These are phyloP conservation scores for Thomomys bottae DNA, from an alignment of 2,113 vertebrate species.

Conservation along the genomic window DNA sequence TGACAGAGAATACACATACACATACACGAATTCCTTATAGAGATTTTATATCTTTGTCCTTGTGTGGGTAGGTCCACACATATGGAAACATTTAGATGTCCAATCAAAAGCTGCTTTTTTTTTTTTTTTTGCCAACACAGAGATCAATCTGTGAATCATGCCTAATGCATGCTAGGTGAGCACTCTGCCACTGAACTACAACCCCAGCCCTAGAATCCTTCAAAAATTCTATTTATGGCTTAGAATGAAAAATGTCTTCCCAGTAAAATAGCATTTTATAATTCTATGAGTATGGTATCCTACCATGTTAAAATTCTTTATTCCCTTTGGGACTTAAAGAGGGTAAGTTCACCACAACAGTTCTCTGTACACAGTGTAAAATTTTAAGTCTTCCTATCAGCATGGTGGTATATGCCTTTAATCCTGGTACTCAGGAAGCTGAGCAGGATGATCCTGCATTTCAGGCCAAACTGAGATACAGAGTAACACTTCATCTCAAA, in stretches of 20 bases:
- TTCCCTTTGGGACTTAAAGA: background rate
- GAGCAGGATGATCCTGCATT: too few species aligned
- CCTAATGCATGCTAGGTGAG: background rate
- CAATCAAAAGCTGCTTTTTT: slow-evolving; percentile 45
- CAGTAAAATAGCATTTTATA: slow-evolving; percentile 29
- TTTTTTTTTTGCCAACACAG: background rate
- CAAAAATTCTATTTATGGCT: background rate
- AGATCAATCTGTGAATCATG: background rate
- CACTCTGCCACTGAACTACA: too few species aligned
- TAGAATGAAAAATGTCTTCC: slow-evolving; percentile 2
- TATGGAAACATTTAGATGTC: background rate
- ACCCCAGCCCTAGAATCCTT: background rate
- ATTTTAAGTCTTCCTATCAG: background rate
- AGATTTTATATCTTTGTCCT: background rate
- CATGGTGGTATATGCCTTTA: too few species aligned
- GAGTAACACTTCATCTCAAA: too few species aligned
- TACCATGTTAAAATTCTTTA: background rate
- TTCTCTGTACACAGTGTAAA: background rate
- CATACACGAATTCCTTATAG: background rate
- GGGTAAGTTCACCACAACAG: background rate
- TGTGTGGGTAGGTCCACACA: background rate
- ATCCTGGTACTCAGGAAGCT: too few species aligned
- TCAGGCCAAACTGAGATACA: too few species aligned
- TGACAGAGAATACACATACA: background rate
- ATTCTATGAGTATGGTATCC: background rate